Evolutionary conservation across 1,140 invertebrate genomes (phyloP).

Genomic region (Papilio polytes): DNA sequence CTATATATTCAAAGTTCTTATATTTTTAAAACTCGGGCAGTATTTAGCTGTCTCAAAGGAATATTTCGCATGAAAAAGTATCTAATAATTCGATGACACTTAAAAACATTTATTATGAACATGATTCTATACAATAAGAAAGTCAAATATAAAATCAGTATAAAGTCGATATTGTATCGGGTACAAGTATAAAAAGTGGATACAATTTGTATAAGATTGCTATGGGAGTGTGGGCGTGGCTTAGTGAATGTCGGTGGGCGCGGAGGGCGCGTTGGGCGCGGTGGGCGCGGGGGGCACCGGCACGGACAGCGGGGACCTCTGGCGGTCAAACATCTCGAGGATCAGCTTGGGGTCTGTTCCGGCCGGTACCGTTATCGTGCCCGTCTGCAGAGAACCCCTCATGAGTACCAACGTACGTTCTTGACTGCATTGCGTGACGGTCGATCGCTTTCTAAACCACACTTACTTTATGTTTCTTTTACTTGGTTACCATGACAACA

Average conservation of each 20-base stretch:
- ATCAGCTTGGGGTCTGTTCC: constrained; percentile 83
- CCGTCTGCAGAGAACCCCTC: constrained; percentile 71
- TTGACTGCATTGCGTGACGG: constrained; percentile 72
- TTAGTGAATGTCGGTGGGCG: constrained; percentile 58
- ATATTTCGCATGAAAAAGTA: constrained; percentile 6
- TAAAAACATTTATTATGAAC: constrained; percentile 17
- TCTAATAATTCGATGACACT: constrained; percentile 37
- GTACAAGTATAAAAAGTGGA: background rate
- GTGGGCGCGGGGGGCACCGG: too few species aligned
- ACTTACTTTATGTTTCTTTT: constrained; percentile 28
- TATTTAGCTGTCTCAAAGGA: constrained; percentile 50
- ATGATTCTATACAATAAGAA: background rate
- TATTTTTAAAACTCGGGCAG: constrained; percentile 47
- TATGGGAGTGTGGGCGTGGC: background rate
- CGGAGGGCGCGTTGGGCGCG: constrained; percentile 65
- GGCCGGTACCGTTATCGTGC: constrained; percentile 81
- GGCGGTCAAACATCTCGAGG: constrained; percentile 83
- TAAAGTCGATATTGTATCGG: background rate
- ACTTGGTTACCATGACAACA: constrained; percentile 20
- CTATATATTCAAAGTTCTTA: background rate
- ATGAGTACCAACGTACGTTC: constrained; percentile 80
- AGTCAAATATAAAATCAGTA: constrained; percentile 24
- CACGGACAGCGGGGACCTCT: constrained; percentile 71
- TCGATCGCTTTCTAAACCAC: constrained; percentile 52
- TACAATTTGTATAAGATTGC: background rate